Evolutionary conservation across 2,113 vertebrate genomes (phyloP), one percentile per base, ranked within the genome.

Genomic region (Trematocara zebra): DNA sequence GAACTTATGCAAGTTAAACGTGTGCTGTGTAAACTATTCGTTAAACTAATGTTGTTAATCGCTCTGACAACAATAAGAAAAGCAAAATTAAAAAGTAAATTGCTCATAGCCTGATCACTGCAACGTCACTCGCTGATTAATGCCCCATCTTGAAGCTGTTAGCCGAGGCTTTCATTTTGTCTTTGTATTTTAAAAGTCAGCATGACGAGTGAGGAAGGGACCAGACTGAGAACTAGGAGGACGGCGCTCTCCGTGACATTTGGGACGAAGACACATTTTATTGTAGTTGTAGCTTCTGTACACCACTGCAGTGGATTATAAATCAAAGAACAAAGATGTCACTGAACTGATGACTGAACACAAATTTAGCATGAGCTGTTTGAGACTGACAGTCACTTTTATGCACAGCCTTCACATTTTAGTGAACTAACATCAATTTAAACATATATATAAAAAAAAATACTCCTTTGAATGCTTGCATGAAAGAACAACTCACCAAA

Each of bases 401-500:
- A 67, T 67, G 35, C n/a, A 20, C 61, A 67, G 61, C 11, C n/a
- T 40, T 61, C 18, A 20, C 11, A 67, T 67, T 67, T 67, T 44
- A 26, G 37, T 72, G 64, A 67, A 67, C 61, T 40, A 40, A 23
- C 61, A 23, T 67, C n/a, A 40, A 40, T 67, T 40, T 40, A 67
- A 67, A 37, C 33, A 64, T 35, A 4, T 51, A 31, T 1, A 4
- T 23, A 3, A 26, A 10, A 11, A 61, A n/a, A 2, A 64, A 64
- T n/a, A 67, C 18, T 67, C 61, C 18, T 67, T 67, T 67, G 18
- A 67, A 40, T 8, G 0, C 11, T 40, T 14, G 33, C 33, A 67
- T 67, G 61, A 67, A 40, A 20, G 10, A 64, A 7, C 4, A 64
- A n/a, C 59, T 64, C 61, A 67, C 61, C 33, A 67, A 67, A 67